phyloP scores from a whole-genome alignment of 2,888 invertebrate genomes.

The Galerucella pusilla region DNA sequence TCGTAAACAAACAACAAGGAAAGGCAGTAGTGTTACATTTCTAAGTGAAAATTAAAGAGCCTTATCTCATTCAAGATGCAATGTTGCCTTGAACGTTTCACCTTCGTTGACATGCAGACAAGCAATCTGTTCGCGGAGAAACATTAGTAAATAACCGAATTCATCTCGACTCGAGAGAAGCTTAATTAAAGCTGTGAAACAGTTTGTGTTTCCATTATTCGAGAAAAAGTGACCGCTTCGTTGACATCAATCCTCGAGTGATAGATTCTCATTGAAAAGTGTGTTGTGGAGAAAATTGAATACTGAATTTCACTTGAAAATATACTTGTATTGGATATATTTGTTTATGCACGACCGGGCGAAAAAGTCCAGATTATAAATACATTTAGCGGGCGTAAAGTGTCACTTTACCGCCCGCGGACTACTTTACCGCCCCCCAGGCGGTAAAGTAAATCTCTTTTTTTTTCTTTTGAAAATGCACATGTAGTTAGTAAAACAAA shows the following conservation, averaged over 20 bases:
- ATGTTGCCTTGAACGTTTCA: constrained; percentile 7
- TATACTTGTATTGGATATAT: too few species aligned
- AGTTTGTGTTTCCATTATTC: constrained; percentile 31
- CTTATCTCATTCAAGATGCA: not conserved
- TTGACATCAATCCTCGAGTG: constrained; percentile 22
- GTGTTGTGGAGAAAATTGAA: not conserved
- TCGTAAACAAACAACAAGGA: too few species aligned
- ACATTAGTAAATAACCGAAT: constrained; percentile 25
- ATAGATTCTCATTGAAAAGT: constrained; percentile 10
- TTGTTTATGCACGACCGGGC: too few species aligned
- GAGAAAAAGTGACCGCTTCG: constrained; percentile 27
- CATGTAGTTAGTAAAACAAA: too few species aligned
- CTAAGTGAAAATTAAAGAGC: not conserved
- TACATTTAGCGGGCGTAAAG: too few species aligned
- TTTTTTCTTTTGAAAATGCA: too few species aligned
- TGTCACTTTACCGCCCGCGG: too few species aligned
- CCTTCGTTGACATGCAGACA: constrained; percentile 16
- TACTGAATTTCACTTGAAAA: not conserved
- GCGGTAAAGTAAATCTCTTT: too few species aligned
- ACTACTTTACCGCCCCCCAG: too few species aligned
- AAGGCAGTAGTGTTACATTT: too few species aligned
- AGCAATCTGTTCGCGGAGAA: constrained; percentile 24
- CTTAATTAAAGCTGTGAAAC: constrained; percentile 29
- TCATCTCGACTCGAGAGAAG: constrained; percentile 28
- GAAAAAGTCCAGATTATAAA: too few species aligned